These are phyloP conservation scores for Opisthocomus hoazin DNA, from an alignment of 2,113 vertebrate genomes.

Conservation along the genomic window DNA sequence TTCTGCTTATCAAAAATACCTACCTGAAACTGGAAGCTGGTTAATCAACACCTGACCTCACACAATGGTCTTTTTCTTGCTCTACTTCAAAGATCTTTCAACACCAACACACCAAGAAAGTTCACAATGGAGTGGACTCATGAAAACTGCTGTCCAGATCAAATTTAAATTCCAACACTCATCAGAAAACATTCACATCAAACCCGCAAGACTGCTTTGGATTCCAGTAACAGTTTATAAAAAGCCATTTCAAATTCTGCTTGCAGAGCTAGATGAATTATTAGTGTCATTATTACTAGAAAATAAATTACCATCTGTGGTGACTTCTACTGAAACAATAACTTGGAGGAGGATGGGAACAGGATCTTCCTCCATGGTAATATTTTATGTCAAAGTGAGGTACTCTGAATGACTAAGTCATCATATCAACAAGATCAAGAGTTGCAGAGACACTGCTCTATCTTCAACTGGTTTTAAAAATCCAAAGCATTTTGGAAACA, in stretches of 20 bases:
- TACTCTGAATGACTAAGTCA: not conserved
- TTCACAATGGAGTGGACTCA: not conserved
- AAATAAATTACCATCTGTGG: not conserved
- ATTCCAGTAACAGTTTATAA: not conserved
- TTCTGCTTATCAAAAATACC: not conserved
- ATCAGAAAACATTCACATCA: not conserved
- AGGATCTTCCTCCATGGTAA: not conserved
- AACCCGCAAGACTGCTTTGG: not conserved
- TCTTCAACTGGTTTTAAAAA: not conserved
- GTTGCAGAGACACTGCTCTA: not conserved
- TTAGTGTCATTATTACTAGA: not conserved
- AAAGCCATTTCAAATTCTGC: not conserved
- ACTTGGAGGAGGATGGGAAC: not conserved
- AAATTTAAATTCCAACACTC: not conserved
- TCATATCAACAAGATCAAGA: not conserved
- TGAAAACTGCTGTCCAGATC: not conserved
- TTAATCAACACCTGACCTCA: not conserved
- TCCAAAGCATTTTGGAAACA: not conserved
- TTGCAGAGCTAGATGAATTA: not conserved
- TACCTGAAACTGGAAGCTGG: not conserved
- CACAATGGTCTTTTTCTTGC: not conserved
- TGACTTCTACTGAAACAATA: not conserved
- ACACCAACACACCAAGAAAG: not conserved
- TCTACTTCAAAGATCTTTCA: not conserved
- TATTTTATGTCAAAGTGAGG: not conserved